Evolutionary conservation across 2,113 vertebrate species (phyloP).

Genomic region (Xiphorhynchus elegans): DNA sequence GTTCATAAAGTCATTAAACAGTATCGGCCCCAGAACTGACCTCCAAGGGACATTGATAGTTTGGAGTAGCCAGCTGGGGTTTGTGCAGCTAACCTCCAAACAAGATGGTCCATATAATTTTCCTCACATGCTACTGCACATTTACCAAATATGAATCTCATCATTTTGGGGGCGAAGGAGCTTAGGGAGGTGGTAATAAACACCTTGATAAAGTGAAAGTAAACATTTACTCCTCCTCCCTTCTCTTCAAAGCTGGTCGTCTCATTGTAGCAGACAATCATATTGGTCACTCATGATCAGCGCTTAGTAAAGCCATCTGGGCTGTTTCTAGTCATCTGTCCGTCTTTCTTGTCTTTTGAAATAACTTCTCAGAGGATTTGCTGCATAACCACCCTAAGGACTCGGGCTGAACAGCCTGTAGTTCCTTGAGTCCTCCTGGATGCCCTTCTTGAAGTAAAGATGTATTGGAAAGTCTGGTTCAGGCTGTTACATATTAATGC

Average conservation of each 20-base stretch:
- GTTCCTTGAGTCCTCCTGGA: background rate
- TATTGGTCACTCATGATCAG: background rate
- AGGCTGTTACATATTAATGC: conserved; percentile 61
- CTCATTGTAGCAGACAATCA: background rate
- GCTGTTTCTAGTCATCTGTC: background rate
- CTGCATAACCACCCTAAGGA: background rate
- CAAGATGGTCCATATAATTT: background rate
- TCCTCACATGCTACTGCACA: background rate
- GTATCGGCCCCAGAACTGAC: background rate
- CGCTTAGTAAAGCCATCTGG: background rate
- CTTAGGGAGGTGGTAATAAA: background rate
- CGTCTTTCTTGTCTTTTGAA: background rate
- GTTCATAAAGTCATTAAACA: background rate
- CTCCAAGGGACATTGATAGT: background rate
- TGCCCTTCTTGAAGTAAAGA: background rate
- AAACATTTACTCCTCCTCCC: background rate
- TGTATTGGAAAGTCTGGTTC: background rate
- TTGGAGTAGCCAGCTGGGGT: background rate
- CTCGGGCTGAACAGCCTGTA: background rate
- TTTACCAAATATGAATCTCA: background rate
- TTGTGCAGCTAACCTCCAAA: background rate
- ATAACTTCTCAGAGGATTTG: background rate
- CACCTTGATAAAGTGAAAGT: background rate
- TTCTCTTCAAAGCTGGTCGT: background rate
- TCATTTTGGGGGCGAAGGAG: background rate